Base-by-base conservation (phyloP, 2,797 vertebrate species). In the Lophius americanus region DNA sequence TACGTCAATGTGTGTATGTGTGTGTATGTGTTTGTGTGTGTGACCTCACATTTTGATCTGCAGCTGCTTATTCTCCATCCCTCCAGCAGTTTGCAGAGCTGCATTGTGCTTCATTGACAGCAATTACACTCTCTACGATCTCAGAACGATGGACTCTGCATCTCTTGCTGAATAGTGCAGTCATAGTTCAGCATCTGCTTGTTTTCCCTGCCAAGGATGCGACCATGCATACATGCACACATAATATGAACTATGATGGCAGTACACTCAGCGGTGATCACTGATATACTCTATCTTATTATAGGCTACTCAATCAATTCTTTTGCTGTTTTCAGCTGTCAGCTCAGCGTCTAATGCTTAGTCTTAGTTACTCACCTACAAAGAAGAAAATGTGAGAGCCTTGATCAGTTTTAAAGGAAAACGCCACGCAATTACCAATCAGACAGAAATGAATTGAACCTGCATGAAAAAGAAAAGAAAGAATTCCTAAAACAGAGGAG, bases 1-100 rank as follows among this genome's bases (percentile, higher is more conserved):
- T 99, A 88, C 95, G 97, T 85, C 83, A 51, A 48, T 64, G 57
- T 14, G 68, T 35, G 5, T 64, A 50, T 47, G 61, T 60, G 64
- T 44, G 64, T 49, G 63, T 55, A 52, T 44, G 57, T 55, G 62
- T 70, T 57, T 63, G 70, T 13, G 38, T 52, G 72, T 60, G 58
- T 59, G 60, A 73, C 61, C 50, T 41, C 74, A 49, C 13, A 11
- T 46, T 58, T 51, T 50, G 62, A 72, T 62, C 67, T 54, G 61
- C 88, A 89, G 85, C 88, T 91, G 85, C 79, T 78, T 47, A 36
- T 49, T 44, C 70, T 82, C 62, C 23, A 55, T 84, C 86, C 84
- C 70, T 14, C 69, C 68, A 64, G 23, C 48, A 60, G 63, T 62
- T 54, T 70, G 53, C 60, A 70, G 64, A 13, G 55, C 71, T 51